Percentiles rank a stretch among this genome's conserved stretches.
These are phyloP conservation scores for Cynopterus brachyotis DNA, from an alignment of 2,113 vertebrate genomes.

Conservation along the genomic window DNA sequence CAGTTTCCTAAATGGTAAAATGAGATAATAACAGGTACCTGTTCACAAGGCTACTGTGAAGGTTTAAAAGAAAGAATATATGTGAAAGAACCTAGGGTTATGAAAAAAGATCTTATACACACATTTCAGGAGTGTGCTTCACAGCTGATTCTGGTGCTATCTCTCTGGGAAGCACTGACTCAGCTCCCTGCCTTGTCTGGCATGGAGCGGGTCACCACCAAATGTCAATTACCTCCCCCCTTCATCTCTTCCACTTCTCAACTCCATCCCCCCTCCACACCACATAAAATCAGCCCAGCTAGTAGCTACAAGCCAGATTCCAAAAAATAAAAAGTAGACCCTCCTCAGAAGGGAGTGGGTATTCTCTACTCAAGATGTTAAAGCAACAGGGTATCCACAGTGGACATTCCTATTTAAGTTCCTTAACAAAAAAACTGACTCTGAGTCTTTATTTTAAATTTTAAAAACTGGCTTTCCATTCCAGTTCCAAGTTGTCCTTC, in stretches of 20 bases:
- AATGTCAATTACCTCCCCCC: not conserved
- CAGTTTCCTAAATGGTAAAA: slow-evolving; percentile 46
- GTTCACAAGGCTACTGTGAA: not conserved
- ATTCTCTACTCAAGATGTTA: not conserved
- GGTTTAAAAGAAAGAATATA: not conserved
- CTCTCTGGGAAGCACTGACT: not conserved
- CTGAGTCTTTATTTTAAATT: not conserved
- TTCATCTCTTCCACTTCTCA: not conserved
- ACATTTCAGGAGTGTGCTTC: not conserved
- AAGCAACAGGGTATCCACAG: not conserved
- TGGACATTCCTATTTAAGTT: not conserved
- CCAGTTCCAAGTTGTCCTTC: not conserved
- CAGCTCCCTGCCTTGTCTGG: not conserved
- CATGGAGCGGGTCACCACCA: not conserved
- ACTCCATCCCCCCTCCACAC: not conserved
- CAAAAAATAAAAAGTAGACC: not conserved
- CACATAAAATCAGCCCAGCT: not conserved
- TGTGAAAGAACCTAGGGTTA: not conserved
- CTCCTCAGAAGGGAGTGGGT: not conserved
- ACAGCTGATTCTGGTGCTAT: no score
- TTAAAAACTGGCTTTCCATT: not conserved
- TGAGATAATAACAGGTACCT: not conserved
- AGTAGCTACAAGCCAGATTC: not conserved
- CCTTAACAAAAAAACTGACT: not conserved
- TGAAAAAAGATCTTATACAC: not conserved